Base-by-base conservation (phyloP, 2,888 invertebrate genomes). In the Watsonalla binaria region DNA sequence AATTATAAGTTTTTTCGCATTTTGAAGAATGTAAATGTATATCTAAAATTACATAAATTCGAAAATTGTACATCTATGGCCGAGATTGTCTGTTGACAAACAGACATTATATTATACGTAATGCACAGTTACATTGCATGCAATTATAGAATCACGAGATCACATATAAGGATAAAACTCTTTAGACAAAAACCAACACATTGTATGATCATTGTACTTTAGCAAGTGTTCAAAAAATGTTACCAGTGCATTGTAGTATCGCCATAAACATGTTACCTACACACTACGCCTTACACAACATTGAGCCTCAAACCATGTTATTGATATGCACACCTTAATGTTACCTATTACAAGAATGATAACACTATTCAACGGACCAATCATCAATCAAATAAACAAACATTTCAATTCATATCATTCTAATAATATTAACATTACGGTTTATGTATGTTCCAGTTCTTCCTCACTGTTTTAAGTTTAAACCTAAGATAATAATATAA, bases 21-120 rank as follows among this genome's bases (percentile, higher is more conserved):
- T 68, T 70, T 70, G 63, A 62, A 76, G 68, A 74, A 81, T 82
- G 78, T 82, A 84, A 80, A 80, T 72, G 72, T 75, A 76, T 8
- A 73, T 87, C 77, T 84, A 86, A 87, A 86, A 82, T 80, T 83
- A 85, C 74, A 80, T 81, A 80, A 84, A 82, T 85, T 85, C 84
- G 80, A 84, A 82, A 74, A 74, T 75, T 76, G 79, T 76, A 79
- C 71, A 64, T 65, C 66, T 74, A 76, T 61, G 61, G 72, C 69
- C 67, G 66, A 70, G 59, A 72, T 71, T 66, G 66, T 74, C 65
- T 76, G 65, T 70, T 78, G 72, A 75, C 74, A 74, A 80, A 78
- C 73, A 77, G 75, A 65, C 63, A 65, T 59, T 54, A 68, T 59
- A 61, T 63, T 63, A 63, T 62, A 70, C 66, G 67, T 71, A 72